phyloP scores from a whole-genome alignment of 2,113 vertebrate species.

The Empidonax traillii region DNA sequence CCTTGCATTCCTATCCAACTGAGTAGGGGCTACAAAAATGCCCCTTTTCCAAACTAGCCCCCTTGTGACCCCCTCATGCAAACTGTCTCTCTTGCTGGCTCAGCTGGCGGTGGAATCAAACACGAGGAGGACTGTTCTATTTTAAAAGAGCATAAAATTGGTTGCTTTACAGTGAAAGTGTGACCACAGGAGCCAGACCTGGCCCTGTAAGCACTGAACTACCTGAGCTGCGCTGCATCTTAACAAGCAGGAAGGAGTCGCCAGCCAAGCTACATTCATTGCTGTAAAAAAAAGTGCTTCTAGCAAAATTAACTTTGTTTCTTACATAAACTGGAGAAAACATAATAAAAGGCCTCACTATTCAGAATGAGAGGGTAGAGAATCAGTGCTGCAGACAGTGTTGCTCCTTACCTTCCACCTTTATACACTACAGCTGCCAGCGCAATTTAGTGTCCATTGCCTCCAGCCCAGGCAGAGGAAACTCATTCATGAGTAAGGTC shows the following conservation, averaged over 20 bases:
- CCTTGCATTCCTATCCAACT: neutral
- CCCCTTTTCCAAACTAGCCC: neutral
- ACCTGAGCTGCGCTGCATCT: neutral
- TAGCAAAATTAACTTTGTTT: neutral
- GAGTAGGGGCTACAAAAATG: neutral
- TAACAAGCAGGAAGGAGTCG: neutral
- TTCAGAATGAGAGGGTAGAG: neutral
- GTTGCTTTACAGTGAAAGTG: neutral
- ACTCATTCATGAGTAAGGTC: neutral
- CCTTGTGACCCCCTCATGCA: neutral
- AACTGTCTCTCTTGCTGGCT: neutral
- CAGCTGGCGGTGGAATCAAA: neutral
- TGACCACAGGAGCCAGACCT: neutral
- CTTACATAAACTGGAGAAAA: neutral
- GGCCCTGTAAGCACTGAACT: fast-evolving
- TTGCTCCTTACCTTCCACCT: neutral
- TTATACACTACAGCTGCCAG: neutral
- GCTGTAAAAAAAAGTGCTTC: neutral
- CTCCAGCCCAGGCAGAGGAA: neutral
- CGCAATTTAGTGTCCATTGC: neutral
- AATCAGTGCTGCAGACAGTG: neutral
- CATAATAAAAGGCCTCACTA: neutral
- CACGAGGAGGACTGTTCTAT: neutral
- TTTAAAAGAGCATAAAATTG: neutral
- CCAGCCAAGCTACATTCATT: neutral